These are phyloP conservation scores for Isichthys henryi DNA, from an alignment of 2,113 vertebrate genomes.

Conservation along the genomic window DNA sequence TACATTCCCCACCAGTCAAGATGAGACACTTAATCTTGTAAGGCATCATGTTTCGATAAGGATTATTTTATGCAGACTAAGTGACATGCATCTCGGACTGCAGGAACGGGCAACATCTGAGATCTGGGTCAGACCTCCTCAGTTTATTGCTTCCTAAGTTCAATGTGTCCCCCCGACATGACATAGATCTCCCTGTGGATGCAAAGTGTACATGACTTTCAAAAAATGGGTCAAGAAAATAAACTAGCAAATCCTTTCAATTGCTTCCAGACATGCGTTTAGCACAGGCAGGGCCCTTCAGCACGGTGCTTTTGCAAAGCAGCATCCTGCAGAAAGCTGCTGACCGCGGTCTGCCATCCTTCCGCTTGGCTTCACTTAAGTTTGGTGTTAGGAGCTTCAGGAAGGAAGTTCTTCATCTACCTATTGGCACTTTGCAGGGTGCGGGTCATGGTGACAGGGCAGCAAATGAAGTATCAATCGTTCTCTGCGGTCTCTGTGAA, in stretches of 20 bases:
- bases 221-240: not conserved
- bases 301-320: not conserved
- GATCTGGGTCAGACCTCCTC: not conserved
- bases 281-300: not conserved
- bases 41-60: not conserved
- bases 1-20: not conserved
- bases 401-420: not conserved
- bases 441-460: not conserved
- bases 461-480: slow-evolving; percentile 49
- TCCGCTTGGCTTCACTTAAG: not conserved
- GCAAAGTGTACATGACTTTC: not conserved
- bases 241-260: not conserved
- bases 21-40: not conserved
- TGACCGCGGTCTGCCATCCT: not conserved
- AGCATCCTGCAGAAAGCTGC: not conserved
- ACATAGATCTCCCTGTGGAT: not conserved
- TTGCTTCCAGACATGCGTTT: not conserved
- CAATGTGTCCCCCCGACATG: not conserved
- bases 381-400: not conserved
- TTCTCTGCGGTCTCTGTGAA: slow-evolving; percentile 43
- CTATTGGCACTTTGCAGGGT: not conserved
- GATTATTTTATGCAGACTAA: not conserved
- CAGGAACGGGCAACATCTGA: not conserved
- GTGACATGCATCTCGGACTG: not conserved
- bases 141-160: not conserved